Base-by-base conservation (phyloP, 37 sponge, comb jelly and placozoan genomes). In the Hormiphora californensis region DNA sequence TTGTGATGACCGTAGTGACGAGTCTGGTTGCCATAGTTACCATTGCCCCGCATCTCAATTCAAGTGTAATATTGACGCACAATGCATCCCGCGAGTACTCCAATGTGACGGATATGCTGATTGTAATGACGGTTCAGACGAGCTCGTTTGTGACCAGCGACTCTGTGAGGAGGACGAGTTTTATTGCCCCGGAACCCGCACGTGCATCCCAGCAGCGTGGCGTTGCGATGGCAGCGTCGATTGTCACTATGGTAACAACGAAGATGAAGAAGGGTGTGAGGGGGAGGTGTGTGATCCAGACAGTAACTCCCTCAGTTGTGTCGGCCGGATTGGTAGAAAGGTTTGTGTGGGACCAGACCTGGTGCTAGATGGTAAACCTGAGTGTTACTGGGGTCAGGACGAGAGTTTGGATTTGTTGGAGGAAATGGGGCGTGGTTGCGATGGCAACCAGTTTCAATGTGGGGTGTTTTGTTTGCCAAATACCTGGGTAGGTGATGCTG, bases 1-100 rank as follows among this genome's bases (percentile, higher is more conserved):
- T 46, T 73, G 81, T 41, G 38, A 22, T 27, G 81, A 73, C 22
- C 15, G 81, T 12, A 73, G 44, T 73, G 81, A 73, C 44, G 81
- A 73, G 81, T 22, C 12, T 43, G 41, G 36, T 27, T 73, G 81
- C 25, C 28, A 43, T 0, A 30, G 1, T 43, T 73, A 40, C 81
- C 7, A 21, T 0, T 73, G 81, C 46, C n/a, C 40, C 46, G 23
- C 25, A 4, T 3, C 43, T 3, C 81, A 73, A 19, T 73, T 73
- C 81, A n/a, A 43, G 3, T 73, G 81, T 33, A 23, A 28, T 7
- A 9, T 19, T n/a, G 36, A 46, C 8, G 38, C 40, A 43, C 81
- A 73, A 28, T 73, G 81, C 43, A 46, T 73, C 46, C 81, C 81
- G 5, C 40, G 40, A 39, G 81, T 23, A 46, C 9, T 43, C 4